Percentiles rank a stretch among this genome's conserved stretches.
Conservation (phyloP, 2,888 invertebrate species). For the Hanleya hanleyi region DNA sequence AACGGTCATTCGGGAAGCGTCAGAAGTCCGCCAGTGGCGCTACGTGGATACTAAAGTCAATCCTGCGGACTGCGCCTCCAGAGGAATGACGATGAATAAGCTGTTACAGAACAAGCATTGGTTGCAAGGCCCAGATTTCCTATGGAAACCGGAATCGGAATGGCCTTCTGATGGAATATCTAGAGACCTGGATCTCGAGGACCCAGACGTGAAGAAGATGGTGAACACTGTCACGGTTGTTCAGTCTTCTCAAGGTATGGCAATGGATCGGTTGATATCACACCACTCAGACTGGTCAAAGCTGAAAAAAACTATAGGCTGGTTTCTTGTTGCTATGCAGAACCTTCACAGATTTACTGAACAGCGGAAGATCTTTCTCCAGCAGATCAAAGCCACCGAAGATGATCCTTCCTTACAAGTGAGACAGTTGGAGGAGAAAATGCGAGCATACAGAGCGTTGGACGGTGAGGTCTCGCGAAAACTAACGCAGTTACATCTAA, state of each 20-base stretch:
- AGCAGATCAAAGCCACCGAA: not conserved
- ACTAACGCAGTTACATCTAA: too few species aligned
- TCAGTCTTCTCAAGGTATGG: too few species aligned
- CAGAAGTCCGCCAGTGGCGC: slow-evolving; percentile 12
- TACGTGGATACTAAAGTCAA: slow-evolving; percentile 13
- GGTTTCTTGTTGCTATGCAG: not conserved
- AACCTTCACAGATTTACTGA: not conserved
- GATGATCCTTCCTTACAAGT: too few species aligned
- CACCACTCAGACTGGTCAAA: not conserved
- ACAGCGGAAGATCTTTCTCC: not conserved
- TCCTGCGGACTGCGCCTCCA: slow-evolving; percentile 21
- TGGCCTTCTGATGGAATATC: too few species aligned
- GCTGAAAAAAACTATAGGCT: not conserved
- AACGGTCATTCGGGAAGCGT: slow-evolving; percentile 21
- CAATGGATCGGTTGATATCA: not conserved
- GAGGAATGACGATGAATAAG: slow-evolving; percentile 15
- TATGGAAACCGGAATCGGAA: too few species aligned
- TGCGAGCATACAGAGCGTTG: too few species aligned
- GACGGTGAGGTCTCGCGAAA: too few species aligned
- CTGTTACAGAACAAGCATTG: not conserved
- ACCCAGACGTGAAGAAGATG: too few species aligned
- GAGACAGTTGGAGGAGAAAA: too few species aligned
- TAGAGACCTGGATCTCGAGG: too few species aligned
- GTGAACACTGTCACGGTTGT: too few species aligned
- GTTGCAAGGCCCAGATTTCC: slow-evolving; percentile 25